These are phyloP conservation scores for Anhinga anhinga DNA, from an alignment of 2,113 vertebrate species.

Conservation along the genomic window DNA sequence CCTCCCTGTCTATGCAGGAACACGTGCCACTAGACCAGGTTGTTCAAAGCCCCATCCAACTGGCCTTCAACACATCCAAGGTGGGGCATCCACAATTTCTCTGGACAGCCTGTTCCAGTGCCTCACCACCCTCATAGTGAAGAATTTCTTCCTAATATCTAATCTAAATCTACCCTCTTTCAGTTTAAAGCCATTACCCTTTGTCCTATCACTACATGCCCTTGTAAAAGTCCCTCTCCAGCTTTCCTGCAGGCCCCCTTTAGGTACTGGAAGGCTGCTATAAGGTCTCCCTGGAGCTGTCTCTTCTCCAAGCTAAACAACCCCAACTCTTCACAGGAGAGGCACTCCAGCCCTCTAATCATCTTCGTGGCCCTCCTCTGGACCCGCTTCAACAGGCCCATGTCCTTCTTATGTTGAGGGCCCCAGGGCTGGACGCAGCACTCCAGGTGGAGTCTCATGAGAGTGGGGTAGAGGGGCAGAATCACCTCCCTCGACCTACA, in stretches of 20 bases:
- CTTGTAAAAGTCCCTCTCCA: not conserved
- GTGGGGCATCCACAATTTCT: not conserved
- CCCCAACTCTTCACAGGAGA: not conserved
- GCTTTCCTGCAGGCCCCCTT: too few relatives aligned
- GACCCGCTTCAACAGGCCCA: not conserved
- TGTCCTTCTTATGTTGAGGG: not conserved
- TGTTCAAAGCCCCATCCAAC: not conserved
- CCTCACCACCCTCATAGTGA: not conserved
- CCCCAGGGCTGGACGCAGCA: not conserved
- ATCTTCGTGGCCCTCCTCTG: not conserved
- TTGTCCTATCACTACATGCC: not conserved
- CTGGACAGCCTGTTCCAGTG: not conserved
- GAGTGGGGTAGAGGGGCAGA: not conserved
- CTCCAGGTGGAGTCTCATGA: not conserved
- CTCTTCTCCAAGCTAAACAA: not conserved
- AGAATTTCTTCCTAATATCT: not conserved
- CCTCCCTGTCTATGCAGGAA: not conserved
- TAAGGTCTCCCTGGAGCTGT: too few relatives aligned
- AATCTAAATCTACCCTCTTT: not conserved
- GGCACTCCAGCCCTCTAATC: not conserved
- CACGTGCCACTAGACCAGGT: not conserved
- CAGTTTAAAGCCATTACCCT: not conserved
- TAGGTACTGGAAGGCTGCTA: too few relatives aligned
- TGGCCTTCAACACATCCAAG: not conserved
- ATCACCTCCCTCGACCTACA: not conserved